Conservation (phyloP, 2,888 invertebrate species). For the Axea sp. region DNA sequence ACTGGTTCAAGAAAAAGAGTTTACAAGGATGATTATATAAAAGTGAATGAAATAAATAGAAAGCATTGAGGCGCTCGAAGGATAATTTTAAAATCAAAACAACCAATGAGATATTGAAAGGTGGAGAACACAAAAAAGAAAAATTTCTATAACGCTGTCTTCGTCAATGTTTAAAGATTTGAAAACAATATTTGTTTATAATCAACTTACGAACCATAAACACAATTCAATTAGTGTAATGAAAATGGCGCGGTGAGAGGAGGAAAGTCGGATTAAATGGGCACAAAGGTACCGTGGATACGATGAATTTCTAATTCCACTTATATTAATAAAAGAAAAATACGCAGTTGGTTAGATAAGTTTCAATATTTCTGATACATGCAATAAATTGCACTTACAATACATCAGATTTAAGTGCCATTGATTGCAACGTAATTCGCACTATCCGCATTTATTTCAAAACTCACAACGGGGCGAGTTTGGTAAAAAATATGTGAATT, state of each 20-base stretch:
- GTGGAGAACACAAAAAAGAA: too few relatives aligned
- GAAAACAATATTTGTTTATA: conserved; percentile 5
- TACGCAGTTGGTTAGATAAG: conserved; percentile 48
- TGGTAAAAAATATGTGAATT: conserved; percentile 56
- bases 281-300: conserved; percentile 10
- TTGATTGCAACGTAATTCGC: conserved; percentile 59
- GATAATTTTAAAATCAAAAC: too few relatives aligned
- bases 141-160: too few relatives aligned
- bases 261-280: conserved; percentile 32
- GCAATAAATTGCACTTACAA: conserved; percentile 61
- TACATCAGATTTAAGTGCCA: conserved; percentile 38
- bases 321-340: conserved; percentile 55
- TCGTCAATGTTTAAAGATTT: too few relatives aligned
- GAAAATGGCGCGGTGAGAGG: conserved; percentile 12
- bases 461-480: conserved; percentile 36
- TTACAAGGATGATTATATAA: too few relatives aligned
- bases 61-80: too few relatives aligned
- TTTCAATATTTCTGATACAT: conserved; percentile 54
- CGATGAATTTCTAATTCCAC: conserved; percentile 53
- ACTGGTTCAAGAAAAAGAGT: too few relatives aligned
- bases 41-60: too few relatives aligned
- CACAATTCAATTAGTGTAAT: conserved; percentile 33
- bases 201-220: background rate
- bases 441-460: conserved; percentile 58
- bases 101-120: too few relatives aligned